Evolutionary conservation across 1,140 invertebrate species (phyloP).

Genomic region (Campoletis sonorensis): DNA sequence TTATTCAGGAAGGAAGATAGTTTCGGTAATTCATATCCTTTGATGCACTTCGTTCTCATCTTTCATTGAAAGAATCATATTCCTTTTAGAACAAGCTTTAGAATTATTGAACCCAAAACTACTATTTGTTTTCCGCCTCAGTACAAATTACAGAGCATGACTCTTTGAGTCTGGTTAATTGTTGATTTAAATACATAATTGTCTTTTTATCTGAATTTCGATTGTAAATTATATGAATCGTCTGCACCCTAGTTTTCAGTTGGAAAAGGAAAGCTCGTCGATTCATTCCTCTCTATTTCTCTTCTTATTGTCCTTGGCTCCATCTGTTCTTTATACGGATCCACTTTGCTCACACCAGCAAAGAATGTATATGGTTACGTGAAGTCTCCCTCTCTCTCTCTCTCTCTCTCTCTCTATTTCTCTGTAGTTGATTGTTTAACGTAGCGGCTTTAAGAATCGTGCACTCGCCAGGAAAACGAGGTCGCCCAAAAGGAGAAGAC

Average conservation of each 20-base stretch:
- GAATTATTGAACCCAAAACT: too few relatives aligned
- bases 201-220: not conserved
- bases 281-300: not conserved
- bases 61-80: too few relatives aligned
- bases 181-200: not conserved
- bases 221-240: not conserved
- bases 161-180: not conserved
- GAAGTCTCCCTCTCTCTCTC: not conserved
- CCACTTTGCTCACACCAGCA: not conserved
- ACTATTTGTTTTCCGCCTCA: too few relatives aligned
- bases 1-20: too few relatives aligned
- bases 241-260: not conserved
- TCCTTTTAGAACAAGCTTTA: too few relatives aligned
- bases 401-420: not conserved
- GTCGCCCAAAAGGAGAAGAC: constrained; percentile 1
- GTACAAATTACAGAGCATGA: too few relatives aligned
- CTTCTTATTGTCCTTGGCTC: not conserved
- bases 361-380: constrained; percentile 18
- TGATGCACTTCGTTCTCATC: too few relatives aligned
- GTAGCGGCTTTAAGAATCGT: constrained; percentile 14
- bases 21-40: too few relatives aligned
- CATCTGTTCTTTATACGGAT: not conserved
- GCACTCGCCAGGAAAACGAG: constrained; percentile 37
- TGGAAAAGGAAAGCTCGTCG: not conserved
- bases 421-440: constrained; percentile 17